phyloP scores from a whole-genome alignment of 2,113 vertebrate species.

The Montifringilla adamsi region DNA sequence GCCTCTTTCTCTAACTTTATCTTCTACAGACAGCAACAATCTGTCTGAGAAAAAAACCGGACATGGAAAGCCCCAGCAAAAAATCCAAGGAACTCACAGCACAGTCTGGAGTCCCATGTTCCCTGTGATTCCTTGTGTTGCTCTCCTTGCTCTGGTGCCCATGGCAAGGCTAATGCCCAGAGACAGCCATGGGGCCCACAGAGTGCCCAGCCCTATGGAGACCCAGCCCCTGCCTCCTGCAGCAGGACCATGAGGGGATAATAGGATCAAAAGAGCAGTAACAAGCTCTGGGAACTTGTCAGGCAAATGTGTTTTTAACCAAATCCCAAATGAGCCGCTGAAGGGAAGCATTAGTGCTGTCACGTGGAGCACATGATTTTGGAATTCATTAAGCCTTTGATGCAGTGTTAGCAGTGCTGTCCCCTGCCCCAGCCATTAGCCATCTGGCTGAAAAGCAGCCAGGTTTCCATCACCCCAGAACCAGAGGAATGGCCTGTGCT shows the following conservation, averaged over 20 bases:
- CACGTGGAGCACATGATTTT: conserved; percentile 64
- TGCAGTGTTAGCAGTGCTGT: neutral
- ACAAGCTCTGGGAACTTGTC: conserved; percentile 37
- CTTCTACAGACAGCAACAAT: neutral
- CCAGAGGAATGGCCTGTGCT: neutral
- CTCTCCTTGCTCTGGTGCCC: neutral
- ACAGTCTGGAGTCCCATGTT: accelerated
- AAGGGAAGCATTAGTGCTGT: conserved; percentile 53
- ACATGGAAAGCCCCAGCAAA: neutral
- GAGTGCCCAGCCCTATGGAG: accelerated
- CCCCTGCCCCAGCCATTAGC: conserved; percentile 13
- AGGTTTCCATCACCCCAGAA: neutral
- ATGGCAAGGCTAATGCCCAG: neutral
- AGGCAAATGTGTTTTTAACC: conserved; percentile 41
- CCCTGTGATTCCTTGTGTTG: accelerated
- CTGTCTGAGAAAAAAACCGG: neutral
- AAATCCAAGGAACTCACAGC: accelerated
- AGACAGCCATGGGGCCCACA: neutral
- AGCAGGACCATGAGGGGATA: conserved; percentile 3
- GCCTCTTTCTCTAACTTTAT: neutral
- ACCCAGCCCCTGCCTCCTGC: neutral
- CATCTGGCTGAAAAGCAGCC: conserved; percentile 18
- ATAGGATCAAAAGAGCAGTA: conserved; percentile 35
- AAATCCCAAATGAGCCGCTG: neutral
- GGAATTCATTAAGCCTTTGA: conserved; percentile 64